These are phyloP conservation scores for Embiotoca jacksoni DNA, from an alignment of 2,113 vertebrate species.

Conservation along the genomic window DNA sequence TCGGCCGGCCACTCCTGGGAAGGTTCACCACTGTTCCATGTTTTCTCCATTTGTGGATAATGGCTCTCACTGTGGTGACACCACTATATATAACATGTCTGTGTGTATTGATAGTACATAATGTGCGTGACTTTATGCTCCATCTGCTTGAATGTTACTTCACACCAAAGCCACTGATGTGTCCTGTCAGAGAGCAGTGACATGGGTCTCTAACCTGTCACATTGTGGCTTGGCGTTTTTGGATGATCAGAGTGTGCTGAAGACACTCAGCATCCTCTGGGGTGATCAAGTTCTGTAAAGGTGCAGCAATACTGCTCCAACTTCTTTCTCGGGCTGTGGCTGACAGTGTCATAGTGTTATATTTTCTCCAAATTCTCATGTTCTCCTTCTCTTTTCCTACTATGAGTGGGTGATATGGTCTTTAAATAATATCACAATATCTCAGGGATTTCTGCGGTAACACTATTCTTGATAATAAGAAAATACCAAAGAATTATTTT, in stretches of 20 bases:
- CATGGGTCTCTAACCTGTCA: slow-evolving; percentile 57
- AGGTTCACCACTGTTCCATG: too few relatives aligned
- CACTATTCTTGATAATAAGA: too few relatives aligned
- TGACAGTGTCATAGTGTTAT: slow-evolving; percentile 26
- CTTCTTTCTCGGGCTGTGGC: slow-evolving; percentile 29
- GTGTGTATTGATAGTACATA: too few relatives aligned
- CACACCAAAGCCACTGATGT: slow-evolving; percentile 38
- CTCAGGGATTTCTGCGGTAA: too few relatives aligned
- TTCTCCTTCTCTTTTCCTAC: not conserved
- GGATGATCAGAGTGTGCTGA: slow-evolving; percentile 61
- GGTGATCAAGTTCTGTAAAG: slow-evolving; percentile 36
- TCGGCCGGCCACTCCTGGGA: too few relatives aligned
- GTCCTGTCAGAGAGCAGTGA: slow-evolving; percentile 52
- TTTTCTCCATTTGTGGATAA: too few relatives aligned
- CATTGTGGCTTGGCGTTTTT: slow-evolving; percentile 40
- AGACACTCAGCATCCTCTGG: slow-evolving; percentile 45
- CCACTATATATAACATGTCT: not conserved
- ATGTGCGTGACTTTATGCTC: slow-evolving; percentile 30
- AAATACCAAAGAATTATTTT: too few relatives aligned
- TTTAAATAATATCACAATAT: not conserved
- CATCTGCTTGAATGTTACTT: slow-evolving; percentile 43
- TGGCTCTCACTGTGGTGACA: too few relatives aligned
- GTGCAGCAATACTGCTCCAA: slow-evolving; percentile 32
- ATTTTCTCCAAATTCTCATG: not conserved
- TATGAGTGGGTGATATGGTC: not conserved